Percentiles rank a stretch among this genome's conserved stretches.
phyloP scores from a whole-genome alignment of 2,797 vertebrate species.

The Megaceryle alcyon region DNA sequence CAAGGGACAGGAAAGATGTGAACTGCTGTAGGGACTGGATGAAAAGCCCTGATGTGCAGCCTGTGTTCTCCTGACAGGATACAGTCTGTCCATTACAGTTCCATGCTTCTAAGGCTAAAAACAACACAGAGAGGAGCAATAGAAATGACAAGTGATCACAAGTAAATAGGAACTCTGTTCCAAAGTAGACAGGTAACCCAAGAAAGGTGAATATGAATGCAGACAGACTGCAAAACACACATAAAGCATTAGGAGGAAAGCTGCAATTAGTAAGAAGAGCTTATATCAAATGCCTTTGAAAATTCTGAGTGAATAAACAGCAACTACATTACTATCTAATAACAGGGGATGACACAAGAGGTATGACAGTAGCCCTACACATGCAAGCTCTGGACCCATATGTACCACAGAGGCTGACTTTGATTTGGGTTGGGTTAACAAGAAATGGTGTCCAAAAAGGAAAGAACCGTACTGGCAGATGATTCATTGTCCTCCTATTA shows the following conservation, averaged over 20 bases:
- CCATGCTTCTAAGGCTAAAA: background rate
- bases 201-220: background rate
- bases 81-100: background rate
- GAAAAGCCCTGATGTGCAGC: background rate
- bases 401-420: background rate
- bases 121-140: background rate
- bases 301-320: background rate
- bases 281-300: background rate
- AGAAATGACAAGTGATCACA: background rate
- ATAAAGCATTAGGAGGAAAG: background rate
- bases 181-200: background rate
- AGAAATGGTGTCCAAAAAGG: background rate
- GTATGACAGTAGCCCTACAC: background rate
- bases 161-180: background rate
- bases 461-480: background rate
- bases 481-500: background rate
- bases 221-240: background rate
- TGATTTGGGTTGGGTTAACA: background rate
- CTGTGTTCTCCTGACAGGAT: background rate
- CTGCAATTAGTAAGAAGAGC: background rate
- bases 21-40: background rate
- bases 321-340: background rate
- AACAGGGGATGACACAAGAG: background rate
- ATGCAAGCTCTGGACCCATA: background rate
- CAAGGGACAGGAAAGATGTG: background rate